Percentiles rank a stretch among this genome's conserved stretches.
Evolutionary conservation across 92 coral and sea anemone genomes (phyloP).

Genomic region (Palythoa caribaeorum): DNA sequence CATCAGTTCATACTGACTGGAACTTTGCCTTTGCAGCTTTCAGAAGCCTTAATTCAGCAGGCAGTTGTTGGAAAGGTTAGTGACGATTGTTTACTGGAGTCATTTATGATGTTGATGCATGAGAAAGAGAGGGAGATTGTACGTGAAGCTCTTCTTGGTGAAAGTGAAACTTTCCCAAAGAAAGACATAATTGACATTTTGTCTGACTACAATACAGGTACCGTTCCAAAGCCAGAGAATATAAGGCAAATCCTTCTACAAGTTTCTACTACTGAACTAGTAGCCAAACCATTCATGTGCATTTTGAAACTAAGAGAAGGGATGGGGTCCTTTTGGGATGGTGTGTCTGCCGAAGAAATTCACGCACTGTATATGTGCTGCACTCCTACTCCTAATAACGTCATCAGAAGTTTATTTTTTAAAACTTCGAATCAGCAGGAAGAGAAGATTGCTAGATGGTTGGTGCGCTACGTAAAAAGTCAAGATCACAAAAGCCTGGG

Average conservation of each 20-base stretch:
- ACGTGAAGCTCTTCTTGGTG: constrained; percentile 28
- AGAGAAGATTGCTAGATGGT: too few relatives aligned
- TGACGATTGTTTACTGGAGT: constrained; percentile 68
- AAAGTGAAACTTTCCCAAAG: constrained; percentile 45
- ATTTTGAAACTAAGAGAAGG: constrained; percentile 67
- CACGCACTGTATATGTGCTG: constrained; percentile 56
- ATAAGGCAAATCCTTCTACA: constrained; percentile 48
- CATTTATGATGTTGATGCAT: constrained; percentile 61
- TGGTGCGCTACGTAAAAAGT: too few relatives aligned
- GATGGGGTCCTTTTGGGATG: constrained; percentile 74
- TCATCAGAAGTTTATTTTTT: constrained; percentile 41
- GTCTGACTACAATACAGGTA: constrained; percentile 56
- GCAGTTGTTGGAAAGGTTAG: constrained; percentile 71
- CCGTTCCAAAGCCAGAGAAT: constrained; percentile 61
- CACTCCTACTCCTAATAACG: constrained; percentile 56
- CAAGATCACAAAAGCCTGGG: constrained; percentile 52
- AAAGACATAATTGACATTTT: constrained; percentile 66
- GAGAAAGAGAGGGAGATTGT: constrained; percentile 63
- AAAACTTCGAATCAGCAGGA: neutral
- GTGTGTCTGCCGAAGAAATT: constrained; percentile 59
- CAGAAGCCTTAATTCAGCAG: constrained; percentile 69
- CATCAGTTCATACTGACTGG: constrained; percentile 71
- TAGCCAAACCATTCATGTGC: constrained; percentile 66
- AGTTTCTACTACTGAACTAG: constrained; percentile 63
- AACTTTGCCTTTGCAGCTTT: constrained; percentile 69